phyloP scores from a whole-genome alignment of 2,888 invertebrate species.

The Troides aeacus region DNA sequence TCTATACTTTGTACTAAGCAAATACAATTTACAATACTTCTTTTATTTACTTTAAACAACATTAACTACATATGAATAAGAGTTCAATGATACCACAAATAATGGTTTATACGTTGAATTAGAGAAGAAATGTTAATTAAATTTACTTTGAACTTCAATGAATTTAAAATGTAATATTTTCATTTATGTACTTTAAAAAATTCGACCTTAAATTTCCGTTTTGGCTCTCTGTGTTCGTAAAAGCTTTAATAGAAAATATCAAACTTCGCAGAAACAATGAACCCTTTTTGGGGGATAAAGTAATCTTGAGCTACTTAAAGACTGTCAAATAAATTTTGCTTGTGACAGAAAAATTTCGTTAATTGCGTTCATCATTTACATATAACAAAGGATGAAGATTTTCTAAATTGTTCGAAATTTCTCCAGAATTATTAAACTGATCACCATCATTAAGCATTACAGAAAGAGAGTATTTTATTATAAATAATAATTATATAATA shows the following conservation, averaged over 20 bases:
- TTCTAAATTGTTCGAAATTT: neutral
- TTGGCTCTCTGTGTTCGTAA: neutral
- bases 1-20: too few relatives aligned
- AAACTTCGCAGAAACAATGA: conserved; percentile 7
- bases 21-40: too few relatives aligned
- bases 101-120: too few relatives aligned
- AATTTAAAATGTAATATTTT: neutral
- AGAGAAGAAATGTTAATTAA: neutral
- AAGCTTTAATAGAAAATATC: neutral
- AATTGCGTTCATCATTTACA: neutral
- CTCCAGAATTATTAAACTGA: neutral
- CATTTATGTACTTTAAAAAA: neutral
- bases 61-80: too few relatives aligned
- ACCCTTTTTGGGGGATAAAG: conserved; percentile 4
- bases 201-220: neutral
- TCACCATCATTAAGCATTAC: too few relatives aligned
- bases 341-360: neutral
- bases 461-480: too few relatives aligned
- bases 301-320: neutral
- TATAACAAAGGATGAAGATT: neutral
- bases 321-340: conserved; percentile 9
- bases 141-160: neutral
- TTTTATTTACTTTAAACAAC: too few relatives aligned
- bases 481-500: too few relatives aligned
- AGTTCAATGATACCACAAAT: too few relatives aligned